A percentile compares a stretch with the other conserved stretches of the same genome.
Evolutionary conservation across 2,797 vertebrate genomes (phyloP).

Genomic region (Manis javanica): DNA sequence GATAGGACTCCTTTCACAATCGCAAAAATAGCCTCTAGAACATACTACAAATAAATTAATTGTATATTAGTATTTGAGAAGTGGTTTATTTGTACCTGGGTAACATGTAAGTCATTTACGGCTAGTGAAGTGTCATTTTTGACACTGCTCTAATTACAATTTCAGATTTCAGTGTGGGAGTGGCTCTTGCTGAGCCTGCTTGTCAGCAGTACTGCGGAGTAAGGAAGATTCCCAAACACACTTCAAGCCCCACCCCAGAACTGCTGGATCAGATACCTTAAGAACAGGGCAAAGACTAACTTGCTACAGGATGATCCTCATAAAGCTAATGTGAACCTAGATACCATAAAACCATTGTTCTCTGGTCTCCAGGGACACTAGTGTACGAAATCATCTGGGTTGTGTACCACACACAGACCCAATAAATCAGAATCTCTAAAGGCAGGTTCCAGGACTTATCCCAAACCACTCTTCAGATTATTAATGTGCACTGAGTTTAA

Average conservation of each 20-base stretch:
- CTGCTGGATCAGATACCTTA: not conserved
- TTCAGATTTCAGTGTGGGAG: not conserved
- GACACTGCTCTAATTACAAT: not conserved
- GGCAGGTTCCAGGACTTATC: not conserved
- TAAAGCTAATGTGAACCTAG: not conserved
- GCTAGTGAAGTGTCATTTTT: not conserved
- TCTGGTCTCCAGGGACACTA: not conserved
- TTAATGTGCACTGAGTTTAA: not conserved
- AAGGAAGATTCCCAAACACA: not conserved
- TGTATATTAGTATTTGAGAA: not conserved
- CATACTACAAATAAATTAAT: not conserved
- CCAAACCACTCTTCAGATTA: not conserved
- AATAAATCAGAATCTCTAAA: not conserved
- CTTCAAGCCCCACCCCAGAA: not conserved
- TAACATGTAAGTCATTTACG: not conserved
- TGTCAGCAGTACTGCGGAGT: not conserved
- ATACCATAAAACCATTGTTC: not conserved
- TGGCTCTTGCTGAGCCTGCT: not conserved
- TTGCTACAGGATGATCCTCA: not conserved
- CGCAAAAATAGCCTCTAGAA: not conserved
- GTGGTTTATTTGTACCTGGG: not conserved
- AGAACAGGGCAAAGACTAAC: not conserved
- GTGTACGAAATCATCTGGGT: not conserved
- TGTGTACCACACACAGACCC: not conserved
- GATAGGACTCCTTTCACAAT: not conserved